Conservation (phyloP, 2,797 vertebrate species). For the Amazona finschi region DNA sequence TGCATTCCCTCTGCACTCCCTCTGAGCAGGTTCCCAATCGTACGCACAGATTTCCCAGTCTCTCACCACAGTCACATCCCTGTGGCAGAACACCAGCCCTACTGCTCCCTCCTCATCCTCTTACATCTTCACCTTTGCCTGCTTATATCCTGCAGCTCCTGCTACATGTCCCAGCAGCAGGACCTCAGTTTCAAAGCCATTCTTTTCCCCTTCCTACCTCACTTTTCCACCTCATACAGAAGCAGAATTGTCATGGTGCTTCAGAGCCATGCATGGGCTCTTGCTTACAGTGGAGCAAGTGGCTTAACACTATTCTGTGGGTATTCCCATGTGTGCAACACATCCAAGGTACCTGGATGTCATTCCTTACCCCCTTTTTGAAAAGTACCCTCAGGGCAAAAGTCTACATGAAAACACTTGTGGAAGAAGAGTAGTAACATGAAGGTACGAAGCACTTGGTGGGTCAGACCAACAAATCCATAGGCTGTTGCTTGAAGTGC, state of each 20-base stretch:
- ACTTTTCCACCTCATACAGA: background rate
- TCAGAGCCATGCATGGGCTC: accelerated
- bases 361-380: background rate
- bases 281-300: background rate
- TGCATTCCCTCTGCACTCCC: background rate
- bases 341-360: background rate
- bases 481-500: background rate
- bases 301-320: background rate
- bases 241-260: background rate
- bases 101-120: background rate
- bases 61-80: background rate
- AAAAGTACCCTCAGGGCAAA: background rate
- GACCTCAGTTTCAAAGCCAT: background rate
- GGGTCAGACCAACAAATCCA: background rate
- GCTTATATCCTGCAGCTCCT: background rate
- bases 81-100: background rate
- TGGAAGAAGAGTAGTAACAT: background rate
- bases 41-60: background rate
- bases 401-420: background rate
- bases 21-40: background rate
- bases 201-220: background rate
- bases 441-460: background rate
- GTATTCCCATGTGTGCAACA: background rate
- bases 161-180: background rate
- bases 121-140: background rate